Percentiles rank a stretch among this genome's conserved stretches.
These are phyloP conservation scores for Melanotaenia boesemani DNA, from an alignment of 2,797 vertebrate species.

Conservation along the genomic window DNA sequence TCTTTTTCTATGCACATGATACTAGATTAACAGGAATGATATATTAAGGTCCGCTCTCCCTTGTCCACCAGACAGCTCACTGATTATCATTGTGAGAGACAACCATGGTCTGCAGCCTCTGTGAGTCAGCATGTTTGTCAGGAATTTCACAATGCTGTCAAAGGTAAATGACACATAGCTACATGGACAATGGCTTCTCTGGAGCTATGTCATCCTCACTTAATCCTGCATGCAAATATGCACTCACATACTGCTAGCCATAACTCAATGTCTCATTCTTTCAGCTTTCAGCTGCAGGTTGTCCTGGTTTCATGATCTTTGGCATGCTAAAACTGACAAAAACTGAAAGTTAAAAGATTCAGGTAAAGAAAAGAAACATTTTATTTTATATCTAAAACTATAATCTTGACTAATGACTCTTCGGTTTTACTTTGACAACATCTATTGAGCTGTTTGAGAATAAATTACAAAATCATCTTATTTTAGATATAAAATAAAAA, in stretches of 20 bases:
- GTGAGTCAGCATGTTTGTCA: constrained; percentile 66
- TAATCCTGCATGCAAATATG: constrained; percentile 29
- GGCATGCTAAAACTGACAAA: constrained; percentile 2
- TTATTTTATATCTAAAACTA: neutral
- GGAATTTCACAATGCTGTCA: constrained; percentile 54
- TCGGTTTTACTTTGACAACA: neutral
- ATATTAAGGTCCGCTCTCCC: constrained; percentile 19
- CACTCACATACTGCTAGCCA: constrained; percentile 27
- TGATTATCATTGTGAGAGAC: constrained; percentile 33
- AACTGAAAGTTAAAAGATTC: no score
- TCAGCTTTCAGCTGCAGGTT: constrained; percentile 34
- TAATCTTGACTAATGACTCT: neutral
- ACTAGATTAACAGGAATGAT: neutral
- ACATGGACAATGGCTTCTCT: constrained; percentile 64
- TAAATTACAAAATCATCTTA: neutral
- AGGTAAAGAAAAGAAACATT: neutral
- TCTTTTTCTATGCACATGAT: neutral
- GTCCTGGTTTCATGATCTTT: constrained; percentile 30
- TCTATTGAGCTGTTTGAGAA: constrained; percentile 1
- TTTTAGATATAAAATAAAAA: no score
- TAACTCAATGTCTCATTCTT: constrained; percentile 35
- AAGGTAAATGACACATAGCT: constrained; percentile 55
- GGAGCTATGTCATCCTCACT: constrained; percentile 35
- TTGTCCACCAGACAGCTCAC: constrained; percentile 17
- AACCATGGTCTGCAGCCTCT: constrained; percentile 19